Evolutionary conservation across 2,113 vertebrate genomes (phyloP).

Genomic region (Paramormyrops kingsleyae): DNA sequence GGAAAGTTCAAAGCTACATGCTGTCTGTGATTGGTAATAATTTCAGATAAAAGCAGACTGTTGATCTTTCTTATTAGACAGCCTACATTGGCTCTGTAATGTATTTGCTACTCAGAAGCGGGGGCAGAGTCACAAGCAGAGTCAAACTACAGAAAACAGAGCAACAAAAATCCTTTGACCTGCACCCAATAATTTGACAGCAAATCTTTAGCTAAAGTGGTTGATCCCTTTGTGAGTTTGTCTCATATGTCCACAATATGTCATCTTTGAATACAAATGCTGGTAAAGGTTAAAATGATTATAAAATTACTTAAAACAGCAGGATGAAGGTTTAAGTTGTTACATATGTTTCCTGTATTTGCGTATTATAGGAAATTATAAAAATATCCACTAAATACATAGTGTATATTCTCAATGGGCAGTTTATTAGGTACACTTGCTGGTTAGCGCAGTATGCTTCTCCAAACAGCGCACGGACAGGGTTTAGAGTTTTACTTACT

Average conservation of each 20-base stretch:
- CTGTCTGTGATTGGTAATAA: background rate
- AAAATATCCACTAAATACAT: background rate
- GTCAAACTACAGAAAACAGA: background rate
- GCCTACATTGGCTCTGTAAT: background rate
- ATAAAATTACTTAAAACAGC: background rate
- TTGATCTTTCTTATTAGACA: background rate
- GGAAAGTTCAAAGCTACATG: background rate
- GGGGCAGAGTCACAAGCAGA: background rate
- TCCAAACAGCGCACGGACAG: background rate
- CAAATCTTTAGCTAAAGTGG: background rate
- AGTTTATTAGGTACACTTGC: background rate
- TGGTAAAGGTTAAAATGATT: background rate
- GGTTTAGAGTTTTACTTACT: background rate
- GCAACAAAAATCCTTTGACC: background rate
- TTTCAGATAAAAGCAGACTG: background rate
- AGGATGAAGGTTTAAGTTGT: background rate
- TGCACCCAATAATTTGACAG: background rate
- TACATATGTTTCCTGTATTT: background rate
- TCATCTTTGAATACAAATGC: background rate
- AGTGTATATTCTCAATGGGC: background rate
- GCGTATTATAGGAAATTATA: background rate
- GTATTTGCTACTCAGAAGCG: background rate
- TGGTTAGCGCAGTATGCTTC: background rate
- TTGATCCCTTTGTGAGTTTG: background rate
- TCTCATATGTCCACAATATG: background rate